These are phyloP conservation scores for Gasteruption jaculator DNA, from an alignment of 2,888 invertebrate species.

Conservation along the genomic window DNA sequence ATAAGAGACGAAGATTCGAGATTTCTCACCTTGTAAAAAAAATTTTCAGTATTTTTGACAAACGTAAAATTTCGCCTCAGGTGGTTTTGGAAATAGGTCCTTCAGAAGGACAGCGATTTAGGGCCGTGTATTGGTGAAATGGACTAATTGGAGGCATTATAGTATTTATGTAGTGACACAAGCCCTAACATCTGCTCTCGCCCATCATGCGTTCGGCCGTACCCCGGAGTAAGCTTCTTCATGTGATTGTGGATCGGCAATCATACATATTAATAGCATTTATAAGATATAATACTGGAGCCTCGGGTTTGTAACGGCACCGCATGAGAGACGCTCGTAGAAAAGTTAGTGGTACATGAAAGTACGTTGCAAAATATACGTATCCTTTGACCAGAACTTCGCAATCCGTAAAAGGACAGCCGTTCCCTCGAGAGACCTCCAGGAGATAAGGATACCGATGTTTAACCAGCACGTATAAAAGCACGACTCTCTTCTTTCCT, in stretches of 20 bases:
- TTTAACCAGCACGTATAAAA: no score
- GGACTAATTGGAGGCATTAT: constrained; percentile 34
- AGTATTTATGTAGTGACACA: constrained; percentile 30
- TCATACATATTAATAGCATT: constrained; percentile 44
- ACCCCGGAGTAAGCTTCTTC: constrained; percentile 31
- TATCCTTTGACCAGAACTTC: constrained; percentile 15
- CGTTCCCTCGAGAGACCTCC: constrained; percentile 3
- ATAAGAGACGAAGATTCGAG: no score
- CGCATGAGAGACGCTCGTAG: no score
- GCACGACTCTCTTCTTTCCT: no score
- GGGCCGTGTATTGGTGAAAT: constrained; percentile 31
- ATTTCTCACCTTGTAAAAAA: no score
- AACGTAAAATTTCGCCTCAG: no score
- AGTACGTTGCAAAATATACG: no score
- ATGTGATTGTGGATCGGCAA: constrained; percentile 35
- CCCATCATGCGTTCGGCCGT: constrained; percentile 19
- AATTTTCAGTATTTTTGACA: no score
- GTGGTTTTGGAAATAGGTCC: no score
- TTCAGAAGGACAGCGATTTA: no score
- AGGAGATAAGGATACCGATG: constrained; percentile 9
- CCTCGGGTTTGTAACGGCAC: constrained; percentile 27
- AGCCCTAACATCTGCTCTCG: constrained; percentile 24
- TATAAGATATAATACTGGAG: constrained; percentile 22
- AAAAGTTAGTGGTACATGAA: no score
- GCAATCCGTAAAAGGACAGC: constrained; percentile 13